These are phyloP conservation scores for Physeter macrocephalus DNA, from an alignment of 2,113 vertebrate species.

Conservation along the genomic window DNA sequence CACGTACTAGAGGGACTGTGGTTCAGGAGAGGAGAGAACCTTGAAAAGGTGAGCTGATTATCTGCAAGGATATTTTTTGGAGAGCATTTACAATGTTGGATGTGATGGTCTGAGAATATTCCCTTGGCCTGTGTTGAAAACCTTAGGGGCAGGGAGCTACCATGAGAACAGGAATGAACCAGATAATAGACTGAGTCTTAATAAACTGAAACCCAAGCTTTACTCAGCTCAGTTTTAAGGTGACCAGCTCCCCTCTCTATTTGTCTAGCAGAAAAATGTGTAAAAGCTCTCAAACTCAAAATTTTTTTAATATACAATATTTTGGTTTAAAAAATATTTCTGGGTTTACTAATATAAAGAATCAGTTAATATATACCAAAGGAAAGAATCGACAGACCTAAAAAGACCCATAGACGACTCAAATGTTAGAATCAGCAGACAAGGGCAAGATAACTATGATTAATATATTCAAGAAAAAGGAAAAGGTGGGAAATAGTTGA, in stretches of 20 bases:
- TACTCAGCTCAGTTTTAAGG: neutral
- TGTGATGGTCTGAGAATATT: neutral
- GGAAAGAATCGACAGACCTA: neutral
- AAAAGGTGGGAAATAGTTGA: neutral
- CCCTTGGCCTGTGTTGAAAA: neutral
- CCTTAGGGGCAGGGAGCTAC: too few species aligned
- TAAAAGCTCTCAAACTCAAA: neutral
- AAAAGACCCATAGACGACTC: neutral
- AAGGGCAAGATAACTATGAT: neutral
- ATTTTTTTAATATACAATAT: neutral
- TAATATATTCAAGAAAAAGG: neutral
- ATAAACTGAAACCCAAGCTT: neutral
- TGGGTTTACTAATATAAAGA: neutral
- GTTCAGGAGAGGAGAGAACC: neutral
- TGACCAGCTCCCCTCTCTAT: neutral
- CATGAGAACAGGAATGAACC: neutral
- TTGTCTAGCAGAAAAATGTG: neutral
- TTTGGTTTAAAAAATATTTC: neutral
- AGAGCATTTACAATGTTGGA: neutral
- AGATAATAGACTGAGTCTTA: neutral
- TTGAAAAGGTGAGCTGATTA: neutral
- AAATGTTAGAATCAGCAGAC: neutral
- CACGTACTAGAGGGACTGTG: neutral
- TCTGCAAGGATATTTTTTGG: neutral
- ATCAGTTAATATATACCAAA: neutral